Evolutionary conservation across 2,113 vertebrate genomes (phyloP), one percentile per base, ranked within the genome.

Genomic region (Tonatia bakeri): DNA sequence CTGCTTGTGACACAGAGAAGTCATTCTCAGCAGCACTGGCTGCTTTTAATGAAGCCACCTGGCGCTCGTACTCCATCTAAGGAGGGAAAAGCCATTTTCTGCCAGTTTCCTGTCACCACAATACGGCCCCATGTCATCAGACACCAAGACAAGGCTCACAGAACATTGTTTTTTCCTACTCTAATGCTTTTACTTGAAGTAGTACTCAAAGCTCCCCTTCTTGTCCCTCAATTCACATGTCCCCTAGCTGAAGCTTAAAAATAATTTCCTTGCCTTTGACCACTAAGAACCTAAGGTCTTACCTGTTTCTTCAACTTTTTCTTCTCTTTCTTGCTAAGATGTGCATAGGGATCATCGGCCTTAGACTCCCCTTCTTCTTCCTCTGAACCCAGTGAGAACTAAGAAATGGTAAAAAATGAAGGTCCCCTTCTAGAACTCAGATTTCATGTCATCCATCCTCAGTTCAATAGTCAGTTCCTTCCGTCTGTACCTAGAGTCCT

Each of bases 241-340:
- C 1, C 40, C 40, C 17, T 20, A 47, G 17, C 1, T 81, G 9
- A 87, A 70, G 22, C n/a, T 43, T n/a, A 76, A 82, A 73, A 5
- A 75, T 36, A 36, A 45, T 20, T 20, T 50, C 45, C 19, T 33
- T 1, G 0, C 36, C 28, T n/a, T 3, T 15, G 15, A 28, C 56
- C 28, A 45, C 6, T 4, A 19, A 61, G 40, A 70, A 75, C 26
- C 17, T 40, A 26, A 43, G 4, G 15, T 28, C 94, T 90, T 52
- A 99, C 99, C 99, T 97, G 98, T 85, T 99, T 99, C 97, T 99
- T 99, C 31, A 98, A 98, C 97, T 99, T 99, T 96, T 99, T 99
- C 97, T 99, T 99, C 94, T 99, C 99, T 96, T 99, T 99, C 90
- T 99, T 99, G 97, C 98, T 99, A 12, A 99, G 95, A 80, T 99